Evolutionary conservation across 1,140 invertebrate species (phyloP), one percentile per base, ranked within the genome.

Genomic region (Drosophila ohnishii): DNA sequence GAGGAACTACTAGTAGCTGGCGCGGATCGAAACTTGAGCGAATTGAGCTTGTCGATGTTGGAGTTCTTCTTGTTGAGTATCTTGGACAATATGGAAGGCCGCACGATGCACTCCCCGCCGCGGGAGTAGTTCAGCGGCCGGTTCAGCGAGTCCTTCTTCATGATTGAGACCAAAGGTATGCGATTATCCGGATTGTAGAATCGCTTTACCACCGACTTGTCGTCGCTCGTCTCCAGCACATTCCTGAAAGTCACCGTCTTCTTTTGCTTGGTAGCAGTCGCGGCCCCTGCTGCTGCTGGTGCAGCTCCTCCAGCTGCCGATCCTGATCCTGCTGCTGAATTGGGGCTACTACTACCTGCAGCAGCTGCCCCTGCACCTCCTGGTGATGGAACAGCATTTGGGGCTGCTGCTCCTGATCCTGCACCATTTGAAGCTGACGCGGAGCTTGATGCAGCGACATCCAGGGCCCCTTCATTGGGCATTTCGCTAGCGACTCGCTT

Each of bases 21-120:
- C 22, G 42, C 70, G 32, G 91, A 90, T 34, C 90, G 86, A 74
- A 92, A 92, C 61, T 90, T 92, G 16, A 92, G 86, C 30, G 86
- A 87, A 44, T 92, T 92, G n/a, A 92, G 79, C 75, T 92, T 92
- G 47, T 92, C 91, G 48, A 92, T 92, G 75, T 92, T 91, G 44
- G 90, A 89, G 85, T 74, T 91, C 40, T 89, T 91, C 32, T 88
- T 92, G 57, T 91, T 92, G 65, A 91, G 79, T 80, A 92, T 90
- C 73, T 91, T 90, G 22, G 91, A 91, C 56, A 92, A 47, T 22
- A 90, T 86, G 32, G 91, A 92, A 37, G 91, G 91, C 28, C 84
- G 81, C 30, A 92, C 89, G 19, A 92, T 92, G 45, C 88, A 91
- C 67, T 92, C 90, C 60, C 87, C 86, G 39, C 75, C 87, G 7